Evolutionary conservation across 2,113 vertebrate genomes (phyloP).

Genomic region (Bothrops jararaca): DNA sequence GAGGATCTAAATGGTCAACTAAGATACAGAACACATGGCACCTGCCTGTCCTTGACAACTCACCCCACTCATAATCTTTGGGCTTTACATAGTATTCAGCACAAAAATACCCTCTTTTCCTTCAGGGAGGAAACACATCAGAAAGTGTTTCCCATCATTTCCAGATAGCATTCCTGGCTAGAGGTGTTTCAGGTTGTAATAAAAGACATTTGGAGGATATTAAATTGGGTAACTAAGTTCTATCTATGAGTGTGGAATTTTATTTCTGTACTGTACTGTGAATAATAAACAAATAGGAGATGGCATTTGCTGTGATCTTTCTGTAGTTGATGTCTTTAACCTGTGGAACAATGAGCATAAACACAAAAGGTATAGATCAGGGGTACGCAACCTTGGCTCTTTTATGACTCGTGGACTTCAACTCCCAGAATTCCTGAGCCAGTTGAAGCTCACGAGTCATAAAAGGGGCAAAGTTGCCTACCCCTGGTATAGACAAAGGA

Average conservation of each 20-base stretch:
- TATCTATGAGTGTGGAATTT: not conserved
- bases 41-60: not conserved
- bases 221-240: not conserved
- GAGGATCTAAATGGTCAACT: not conserved
- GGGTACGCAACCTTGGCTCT: no score
- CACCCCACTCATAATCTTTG: not conserved
- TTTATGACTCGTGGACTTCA: no score
- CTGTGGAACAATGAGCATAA: not conserved
- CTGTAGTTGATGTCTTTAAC: not conserved
- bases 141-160: not conserved
- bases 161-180: not conserved
- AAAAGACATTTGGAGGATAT: not conserved
- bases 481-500: not conserved
- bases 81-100: no score
- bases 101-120: not conserved
- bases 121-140: not conserved
- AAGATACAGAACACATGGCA: not conserved
- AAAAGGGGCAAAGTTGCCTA: no score
- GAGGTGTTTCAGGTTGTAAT: not conserved
- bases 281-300: not conserved
- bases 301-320: not conserved
- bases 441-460: no score
- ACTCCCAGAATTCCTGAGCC: no score
- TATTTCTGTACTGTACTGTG: not conserved
- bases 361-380: not conserved